Evolutionary conservation across 1,140 invertebrate genomes (phyloP).

Genomic region (fruit fly (Drosophila melanogaster)): DNA sequence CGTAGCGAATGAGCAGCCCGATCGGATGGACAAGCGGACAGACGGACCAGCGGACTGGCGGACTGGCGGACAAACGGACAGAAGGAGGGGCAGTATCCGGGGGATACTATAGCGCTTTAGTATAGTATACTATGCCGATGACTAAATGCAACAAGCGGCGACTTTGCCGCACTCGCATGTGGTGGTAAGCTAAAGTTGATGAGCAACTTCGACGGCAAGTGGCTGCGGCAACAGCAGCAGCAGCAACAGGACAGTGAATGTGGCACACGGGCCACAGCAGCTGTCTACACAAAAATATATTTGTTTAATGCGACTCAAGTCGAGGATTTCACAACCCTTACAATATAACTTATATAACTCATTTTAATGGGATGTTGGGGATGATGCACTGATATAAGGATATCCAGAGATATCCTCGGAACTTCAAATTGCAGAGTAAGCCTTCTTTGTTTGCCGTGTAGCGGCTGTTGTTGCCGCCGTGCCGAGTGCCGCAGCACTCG

Average conservation of each 20-base stretch:
- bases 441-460: background rate
- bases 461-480: conserved; percentile 22
- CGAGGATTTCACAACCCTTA: too few species aligned
- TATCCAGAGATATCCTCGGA: too few species aligned
- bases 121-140: conserved; percentile 41
- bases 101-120: conserved; percentile 9
- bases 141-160: conserved; percentile 78
- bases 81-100: background rate
- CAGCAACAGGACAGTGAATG: conserved; percentile 52
- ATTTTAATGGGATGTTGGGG: too few species aligned
- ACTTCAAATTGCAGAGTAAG: background rate
- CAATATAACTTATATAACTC: too few species aligned
- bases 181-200: conserved; percentile 69
- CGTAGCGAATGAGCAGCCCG: conserved; percentile 60
- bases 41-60: background rate
- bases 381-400: too few species aligned
- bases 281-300: conserved; percentile 28
- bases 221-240: conserved; percentile 50
- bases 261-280: conserved; percentile 65
- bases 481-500: conserved; percentile 75
- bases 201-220: conserved; percentile 78
- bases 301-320: background rate
- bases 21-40: conserved; percentile 6
- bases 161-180: conserved; percentile 62
- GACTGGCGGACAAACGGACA: background rate